phyloP scores from a whole-genome alignment of 2,113 vertebrate species.

The Elephas maximus region DNA sequence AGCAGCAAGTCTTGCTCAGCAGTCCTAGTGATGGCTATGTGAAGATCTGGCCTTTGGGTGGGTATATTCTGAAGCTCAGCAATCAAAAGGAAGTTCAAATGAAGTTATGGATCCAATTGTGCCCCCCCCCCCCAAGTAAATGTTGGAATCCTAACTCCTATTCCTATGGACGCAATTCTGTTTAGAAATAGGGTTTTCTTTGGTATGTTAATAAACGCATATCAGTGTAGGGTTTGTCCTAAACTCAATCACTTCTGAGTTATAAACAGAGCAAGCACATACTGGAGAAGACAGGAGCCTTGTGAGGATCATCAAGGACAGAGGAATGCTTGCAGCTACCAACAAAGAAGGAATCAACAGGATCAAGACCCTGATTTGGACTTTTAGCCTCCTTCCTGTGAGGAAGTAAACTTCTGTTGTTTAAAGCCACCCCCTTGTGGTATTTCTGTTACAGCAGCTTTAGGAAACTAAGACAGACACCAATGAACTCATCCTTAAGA shows the following conservation, averaged over 20 bases:
- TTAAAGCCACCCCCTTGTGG: background rate
- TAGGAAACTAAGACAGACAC: background rate
- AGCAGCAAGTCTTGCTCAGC: background rate
- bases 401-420: background rate
- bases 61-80: background rate
- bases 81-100: background rate
- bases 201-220: background rate
- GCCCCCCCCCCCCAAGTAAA: too few relatives aligned
- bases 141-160: background rate
- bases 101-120: background rate
- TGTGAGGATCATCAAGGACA: background rate
- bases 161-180: background rate
- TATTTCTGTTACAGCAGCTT: background rate
- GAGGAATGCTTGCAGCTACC: background rate
- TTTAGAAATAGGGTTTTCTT: background rate
- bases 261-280: background rate
- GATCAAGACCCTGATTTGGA: background rate
- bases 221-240: background rate
- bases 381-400: background rate
- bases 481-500: background rate
- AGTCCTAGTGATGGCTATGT: background rate
- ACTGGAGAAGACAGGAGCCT: background rate
- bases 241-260: background rate
- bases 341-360: background rate
- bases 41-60: too few relatives aligned